Conservation (phyloP, 2,888 invertebrate genomes). For the Brachynemurus nebulosus region DNA sequence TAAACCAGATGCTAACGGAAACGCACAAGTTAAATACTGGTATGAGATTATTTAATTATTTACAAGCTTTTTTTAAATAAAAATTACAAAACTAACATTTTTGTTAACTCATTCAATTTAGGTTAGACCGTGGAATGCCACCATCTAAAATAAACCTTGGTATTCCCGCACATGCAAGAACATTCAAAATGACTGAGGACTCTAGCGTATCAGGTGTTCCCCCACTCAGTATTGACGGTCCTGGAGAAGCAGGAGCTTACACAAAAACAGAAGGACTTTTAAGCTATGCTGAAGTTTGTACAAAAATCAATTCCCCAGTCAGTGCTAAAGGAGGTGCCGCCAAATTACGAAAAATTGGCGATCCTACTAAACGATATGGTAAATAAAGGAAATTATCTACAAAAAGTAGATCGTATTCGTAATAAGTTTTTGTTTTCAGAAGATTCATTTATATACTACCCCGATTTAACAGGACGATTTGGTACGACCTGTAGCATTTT, state of each 20-base stretch:
- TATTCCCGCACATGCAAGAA: conserved; percentile 56
- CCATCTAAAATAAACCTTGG: conserved; percentile 55
- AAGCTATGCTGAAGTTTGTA: conserved; percentile 69
- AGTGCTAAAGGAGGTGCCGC: too few species aligned
- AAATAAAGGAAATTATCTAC: conserved; percentile 23
- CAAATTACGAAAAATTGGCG: conserved; percentile 57
- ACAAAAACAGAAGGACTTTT: conserved; percentile 54
- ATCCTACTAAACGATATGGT: conserved; percentile 70
- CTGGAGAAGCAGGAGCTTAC: conserved; percentile 60
- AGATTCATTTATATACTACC: too few species aligned
- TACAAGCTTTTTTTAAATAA: too few species aligned
- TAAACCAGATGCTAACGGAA: conserved; percentile 50
- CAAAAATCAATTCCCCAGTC: conserved; percentile 53
- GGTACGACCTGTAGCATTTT: too few species aligned
- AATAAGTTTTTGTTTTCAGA: too few species aligned
- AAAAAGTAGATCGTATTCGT: too few species aligned
- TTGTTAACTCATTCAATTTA: too few species aligned
- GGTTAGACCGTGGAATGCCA: conserved; percentile 45
- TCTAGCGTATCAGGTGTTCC: conserved; percentile 68
- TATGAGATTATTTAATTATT: too few species aligned
- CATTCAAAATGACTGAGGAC: conserved; percentile 63
- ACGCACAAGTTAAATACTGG: conserved; percentile 53
- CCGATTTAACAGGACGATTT: too few species aligned
- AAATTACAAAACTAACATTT: too few species aligned
- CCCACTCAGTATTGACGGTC: conserved; percentile 51